Evolutionary conservation across 1,140 invertebrate genomes (phyloP).

Genomic region (Trichonephila clavipes): DNA sequence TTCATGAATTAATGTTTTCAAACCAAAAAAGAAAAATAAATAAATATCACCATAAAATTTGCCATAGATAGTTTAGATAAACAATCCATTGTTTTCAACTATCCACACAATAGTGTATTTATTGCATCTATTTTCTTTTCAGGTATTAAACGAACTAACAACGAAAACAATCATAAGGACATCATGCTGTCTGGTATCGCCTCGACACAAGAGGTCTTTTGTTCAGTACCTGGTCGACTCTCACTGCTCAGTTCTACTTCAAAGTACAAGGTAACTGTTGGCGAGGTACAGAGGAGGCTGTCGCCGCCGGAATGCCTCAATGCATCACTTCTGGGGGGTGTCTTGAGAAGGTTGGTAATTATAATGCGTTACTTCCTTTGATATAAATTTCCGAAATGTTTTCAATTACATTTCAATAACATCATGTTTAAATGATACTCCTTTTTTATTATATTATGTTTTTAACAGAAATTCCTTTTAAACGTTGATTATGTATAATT

Average conservation of each 20-base stretch:
- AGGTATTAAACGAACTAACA: constrained; percentile 86
- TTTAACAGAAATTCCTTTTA: too few relatives aligned
- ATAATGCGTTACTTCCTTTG: background rate
- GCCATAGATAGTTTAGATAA: too few relatives aligned
- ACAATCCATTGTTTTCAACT: too few relatives aligned
- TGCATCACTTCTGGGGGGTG: constrained; percentile 98
- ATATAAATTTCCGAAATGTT: too few relatives aligned
- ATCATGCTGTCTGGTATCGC: constrained; percentile 82
- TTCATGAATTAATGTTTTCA: too few relatives aligned
- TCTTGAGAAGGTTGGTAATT: constrained; percentile 91
- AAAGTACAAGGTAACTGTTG: constrained; percentile 99
- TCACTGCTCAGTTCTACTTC: constrained; percentile 98
- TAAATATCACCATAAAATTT: too few relatives aligned
- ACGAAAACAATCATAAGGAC: constrained; percentile 79
- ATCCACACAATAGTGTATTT: too few relatives aligned
- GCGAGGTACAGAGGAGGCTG: constrained; percentile 97
- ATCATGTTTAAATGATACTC: too few relatives aligned
- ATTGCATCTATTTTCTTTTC: background rate
- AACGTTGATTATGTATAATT: too few relatives aligned
- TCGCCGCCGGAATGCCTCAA: constrained; percentile 99
- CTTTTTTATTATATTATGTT: too few relatives aligned
- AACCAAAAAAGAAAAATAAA: too few relatives aligned
- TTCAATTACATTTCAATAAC: too few relatives aligned
- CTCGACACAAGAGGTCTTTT: constrained; percentile 85
- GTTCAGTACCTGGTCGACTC: constrained; percentile 97